Evolutionary conservation across 2,888 invertebrate species (phyloP), one percentile per base, ranked within the genome.

Genomic region (Ectropis crepuscularia): DNA sequence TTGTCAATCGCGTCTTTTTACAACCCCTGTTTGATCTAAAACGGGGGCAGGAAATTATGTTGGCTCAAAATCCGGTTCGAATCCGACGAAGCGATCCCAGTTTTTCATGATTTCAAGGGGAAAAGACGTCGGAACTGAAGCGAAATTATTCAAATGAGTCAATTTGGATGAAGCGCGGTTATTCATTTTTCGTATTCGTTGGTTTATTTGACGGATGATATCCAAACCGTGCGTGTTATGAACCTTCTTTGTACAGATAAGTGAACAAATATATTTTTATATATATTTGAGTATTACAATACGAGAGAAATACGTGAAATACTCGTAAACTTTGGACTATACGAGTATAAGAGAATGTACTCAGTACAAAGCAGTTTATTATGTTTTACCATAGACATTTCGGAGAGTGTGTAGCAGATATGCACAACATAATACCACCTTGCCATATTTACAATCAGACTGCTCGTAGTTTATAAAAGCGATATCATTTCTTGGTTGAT

Each of bases 61-160:
- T 68, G 62, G 59, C 54, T 61, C 58, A 49, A 58, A 70, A 74
- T 70, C 66, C 68, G 63, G 66, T 57, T 62, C 53, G 41, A 67
- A 65, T 62, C 39, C 62, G 57, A 50, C 63, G 61, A 55, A 57
- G 65, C 62, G 69, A 63, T 66, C 69, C 68, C 68, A 66, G 58
- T 63, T 67, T 68, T 70, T 72, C 65, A 67, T 64, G 67, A 68
- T 67, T 70, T 59, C 58, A 53, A 58, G 65, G 68, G 63, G 65
- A 70, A 68, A 68, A 66, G 57, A 67, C 58, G 67, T 48, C 64
- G 59, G 70, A 67, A 62, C 68, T 69, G 67, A 61, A 55, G 65
- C 61, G 60, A 66, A 72, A 70, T 71, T 72, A 74, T 74, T 74
- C 70, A 74, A 72, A 74, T 72, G 49, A 68, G 65, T 63, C 67